Evolutionary conservation across 2,113 vertebrate species (phyloP).

Genomic region (Centropus unirufus): DNA sequence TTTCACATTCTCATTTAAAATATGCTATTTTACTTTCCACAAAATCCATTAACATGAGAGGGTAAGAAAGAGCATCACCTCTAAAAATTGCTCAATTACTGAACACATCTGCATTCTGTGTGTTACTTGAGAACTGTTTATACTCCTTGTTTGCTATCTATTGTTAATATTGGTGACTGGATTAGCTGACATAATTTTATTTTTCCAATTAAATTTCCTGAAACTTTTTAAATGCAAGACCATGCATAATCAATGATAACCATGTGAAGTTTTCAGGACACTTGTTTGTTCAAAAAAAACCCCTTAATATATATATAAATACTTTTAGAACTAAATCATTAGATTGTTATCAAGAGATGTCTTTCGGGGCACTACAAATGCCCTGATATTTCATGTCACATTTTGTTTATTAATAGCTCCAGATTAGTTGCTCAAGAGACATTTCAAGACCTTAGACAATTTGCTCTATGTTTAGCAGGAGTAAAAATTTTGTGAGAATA

Average conservation of each 20-base stretch:
- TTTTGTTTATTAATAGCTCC: conserved; percentile 49
- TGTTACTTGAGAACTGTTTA: not conserved
- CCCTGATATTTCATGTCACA: conserved; percentile 31
- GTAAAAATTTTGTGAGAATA: not conserved
- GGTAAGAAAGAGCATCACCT: not conserved
- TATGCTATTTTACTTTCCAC: not conserved
- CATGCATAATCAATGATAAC: not conserved
- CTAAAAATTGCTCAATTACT: not conserved
- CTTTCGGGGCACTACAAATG: not conserved
- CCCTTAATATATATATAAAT: not conserved
- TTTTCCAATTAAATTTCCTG: not conserved
- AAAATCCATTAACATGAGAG: not conserved
- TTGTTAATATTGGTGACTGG: not conserved
- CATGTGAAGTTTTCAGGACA: not conserved
- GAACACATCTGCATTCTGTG: not conserved
- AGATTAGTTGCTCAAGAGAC: conserved; percentile 38
- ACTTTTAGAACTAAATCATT: conserved; percentile 47
- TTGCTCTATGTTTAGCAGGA: conserved; percentile 6
- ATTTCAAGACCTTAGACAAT: not conserved
- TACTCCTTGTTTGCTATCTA: not conserved
- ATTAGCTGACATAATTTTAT: not conserved
- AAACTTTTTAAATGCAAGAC: not conserved
- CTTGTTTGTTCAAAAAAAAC: not conserved
- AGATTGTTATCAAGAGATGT: conserved; percentile 9
- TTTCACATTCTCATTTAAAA: not conserved